Evolutionary conservation across 2,888 invertebrate species (phyloP).

Genomic region (Ligdia adustata): DNA sequence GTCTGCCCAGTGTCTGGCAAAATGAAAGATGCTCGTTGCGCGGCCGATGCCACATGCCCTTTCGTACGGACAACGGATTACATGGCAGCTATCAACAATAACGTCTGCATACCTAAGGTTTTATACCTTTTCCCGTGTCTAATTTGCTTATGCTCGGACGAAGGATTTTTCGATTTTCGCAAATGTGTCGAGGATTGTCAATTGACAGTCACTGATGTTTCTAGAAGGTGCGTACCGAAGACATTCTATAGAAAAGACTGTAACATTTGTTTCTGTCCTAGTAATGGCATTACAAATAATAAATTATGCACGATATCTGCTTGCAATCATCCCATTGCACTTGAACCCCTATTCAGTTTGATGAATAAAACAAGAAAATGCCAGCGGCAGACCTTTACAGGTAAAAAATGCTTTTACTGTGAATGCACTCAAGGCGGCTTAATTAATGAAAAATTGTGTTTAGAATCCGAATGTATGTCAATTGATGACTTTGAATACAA

Average conservation of each 20-base stretch:
- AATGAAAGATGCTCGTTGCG: slow-evolving; percentile 64
- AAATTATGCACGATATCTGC: slow-evolving; percentile 50
- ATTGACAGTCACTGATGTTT: slow-evolving; percentile 25
- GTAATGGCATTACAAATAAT: slow-evolving; percentile 49
- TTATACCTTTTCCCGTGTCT: slow-evolving; percentile 70
- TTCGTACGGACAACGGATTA: slow-evolving; percentile 37
- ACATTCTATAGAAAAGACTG: slow-evolving; percentile 62
- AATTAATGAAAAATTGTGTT: slow-evolving; percentile 58
- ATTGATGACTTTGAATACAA: slow-evolving; percentile 44
- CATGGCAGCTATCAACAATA: slow-evolving; percentile 43
- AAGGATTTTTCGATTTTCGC: slow-evolving; percentile 56
- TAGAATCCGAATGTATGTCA: slow-evolving; percentile 61
- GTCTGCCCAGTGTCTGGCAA: slow-evolving; percentile 66
- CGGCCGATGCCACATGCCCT: slow-evolving; percentile 59
- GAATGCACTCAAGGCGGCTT: slow-evolving; percentile 57
- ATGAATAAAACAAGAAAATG: slow-evolving; percentile 47
- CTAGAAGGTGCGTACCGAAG: slow-evolving; percentile 55
- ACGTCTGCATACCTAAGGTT: slow-evolving; percentile 67
- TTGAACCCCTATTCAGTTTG: slow-evolving; percentile 38
- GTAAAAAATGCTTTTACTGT: slow-evolving; percentile 66
- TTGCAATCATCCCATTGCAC: slow-evolving; percentile 41
- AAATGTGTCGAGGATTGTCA: slow-evolving; percentile 67
- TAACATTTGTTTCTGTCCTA: slow-evolving; percentile 65
- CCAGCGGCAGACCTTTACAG: slow-evolving; percentile 54
- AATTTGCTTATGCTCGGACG: slow-evolving; percentile 66